Evolutionary conservation across 2,888 invertebrate genomes (phyloP).

Genomic region (Sycophila texana): DNA sequence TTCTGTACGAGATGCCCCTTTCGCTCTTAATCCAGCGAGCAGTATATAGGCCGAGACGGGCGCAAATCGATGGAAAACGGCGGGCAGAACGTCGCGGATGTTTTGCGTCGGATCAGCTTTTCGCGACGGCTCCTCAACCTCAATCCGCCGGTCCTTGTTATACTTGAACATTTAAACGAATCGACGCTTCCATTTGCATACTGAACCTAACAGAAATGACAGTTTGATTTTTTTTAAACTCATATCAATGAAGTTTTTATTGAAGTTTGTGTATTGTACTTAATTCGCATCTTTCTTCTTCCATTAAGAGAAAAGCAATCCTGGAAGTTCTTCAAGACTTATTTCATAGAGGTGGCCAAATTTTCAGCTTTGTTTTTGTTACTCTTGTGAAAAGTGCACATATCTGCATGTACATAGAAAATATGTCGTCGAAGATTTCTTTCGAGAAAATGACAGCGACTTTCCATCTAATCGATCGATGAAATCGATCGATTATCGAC

Average conservation of each 20-base stretch:
- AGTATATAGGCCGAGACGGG: not conserved
- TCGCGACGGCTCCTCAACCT: constrained; percentile 17
- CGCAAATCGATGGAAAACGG: not conserved
- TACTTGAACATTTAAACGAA: constrained; percentile 1
- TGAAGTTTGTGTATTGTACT: no score
- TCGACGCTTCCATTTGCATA: not conserved
- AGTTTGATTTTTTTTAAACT: not conserved
- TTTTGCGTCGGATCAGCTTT: constrained; percentile 18
- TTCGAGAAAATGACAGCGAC: not conserved
- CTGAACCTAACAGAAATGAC: not conserved
- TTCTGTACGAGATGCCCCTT: constrained; percentile 2
- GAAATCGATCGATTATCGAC: constrained; percentile 19
- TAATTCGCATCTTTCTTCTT: no score
- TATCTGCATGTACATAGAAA: no score
- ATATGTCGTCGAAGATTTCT: no score
- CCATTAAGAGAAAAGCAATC: no score
- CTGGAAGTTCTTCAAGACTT: no score
- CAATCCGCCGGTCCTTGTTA: constrained; percentile 14
- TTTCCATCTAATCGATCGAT: constrained; percentile 26
- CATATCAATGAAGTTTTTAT: no score
- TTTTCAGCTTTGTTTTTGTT: no score
- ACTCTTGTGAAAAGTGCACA: no score
- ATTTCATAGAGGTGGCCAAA: no score
- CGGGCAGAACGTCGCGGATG: constrained; percentile 1
- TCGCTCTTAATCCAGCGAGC: not conserved